These are phyloP conservation scores for Oryzias celebensis DNA, from an alignment of 2,113 vertebrate genomes.

Conservation along the genomic window DNA sequence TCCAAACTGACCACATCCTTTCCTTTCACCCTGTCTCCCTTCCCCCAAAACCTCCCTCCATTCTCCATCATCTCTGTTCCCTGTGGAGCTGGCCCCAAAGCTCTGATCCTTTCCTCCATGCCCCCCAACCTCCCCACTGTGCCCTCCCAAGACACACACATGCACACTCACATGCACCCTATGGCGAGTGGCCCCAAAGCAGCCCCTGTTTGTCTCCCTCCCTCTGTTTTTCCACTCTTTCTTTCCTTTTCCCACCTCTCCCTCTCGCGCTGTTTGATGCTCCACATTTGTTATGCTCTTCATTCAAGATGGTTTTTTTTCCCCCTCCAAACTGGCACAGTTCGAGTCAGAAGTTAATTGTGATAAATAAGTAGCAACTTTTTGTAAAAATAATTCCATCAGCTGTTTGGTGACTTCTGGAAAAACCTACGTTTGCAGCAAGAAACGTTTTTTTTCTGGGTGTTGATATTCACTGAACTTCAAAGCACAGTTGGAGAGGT, in stretches of 20 bases:
- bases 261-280: conserved; percentile 52
- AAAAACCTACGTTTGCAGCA: background rate
- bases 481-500: no score
- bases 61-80: conserved; percentile 66
- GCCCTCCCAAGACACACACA: conserved; percentile 61
- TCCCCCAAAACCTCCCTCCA: conserved; percentile 51
- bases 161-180: conserved; percentile 50
- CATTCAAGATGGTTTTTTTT: conserved; percentile 19
- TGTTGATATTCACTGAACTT: no score
- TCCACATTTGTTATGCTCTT: conserved; percentile 41
- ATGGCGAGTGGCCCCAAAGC: conserved; percentile 65
- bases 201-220: conserved; percentile 62
- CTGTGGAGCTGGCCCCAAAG: conserved; percentile 72
- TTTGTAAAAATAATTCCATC: background rate
- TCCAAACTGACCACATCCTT: conserved; percentile 70
- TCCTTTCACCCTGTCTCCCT: conserved; percentile 59
- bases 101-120: conserved; percentile 70
- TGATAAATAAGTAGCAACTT: background rate
- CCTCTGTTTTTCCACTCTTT: conserved; percentile 60
- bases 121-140: conserved; percentile 63
- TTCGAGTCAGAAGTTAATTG: conserved; percentile 4
- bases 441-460: background rate
- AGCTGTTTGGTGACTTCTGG: background rate
- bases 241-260: conserved; percentile 41
- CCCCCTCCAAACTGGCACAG: background rate